Conservation (phyloP, 2,888 invertebrate genomes). For the Acanthoscelides obtectus region DNA sequence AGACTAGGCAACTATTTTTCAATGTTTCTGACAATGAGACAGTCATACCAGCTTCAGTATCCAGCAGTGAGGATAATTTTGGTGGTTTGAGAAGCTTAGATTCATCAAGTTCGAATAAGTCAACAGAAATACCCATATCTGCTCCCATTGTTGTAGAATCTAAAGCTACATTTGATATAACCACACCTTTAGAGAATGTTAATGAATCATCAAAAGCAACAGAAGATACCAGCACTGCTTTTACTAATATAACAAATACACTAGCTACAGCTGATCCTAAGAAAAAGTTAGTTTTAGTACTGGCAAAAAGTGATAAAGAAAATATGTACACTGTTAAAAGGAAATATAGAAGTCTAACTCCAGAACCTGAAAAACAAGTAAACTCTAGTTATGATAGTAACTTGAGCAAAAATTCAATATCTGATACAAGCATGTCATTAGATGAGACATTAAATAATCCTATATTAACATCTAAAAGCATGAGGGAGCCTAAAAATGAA, state of each 20-base stretch:
- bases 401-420: neutral
- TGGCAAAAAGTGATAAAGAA: conserved; percentile 28
- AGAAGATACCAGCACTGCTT: conserved; percentile 7
- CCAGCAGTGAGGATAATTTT: conserved; percentile 15
- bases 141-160: neutral
- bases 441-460: neutral
- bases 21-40: conserved; percentile 21
- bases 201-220: neutral
- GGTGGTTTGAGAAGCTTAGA: conserved; percentile 14
- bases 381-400: neutral
- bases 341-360: conserved; percentile 24
- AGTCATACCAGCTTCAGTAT: conserved; percentile 13
- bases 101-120: conserved; percentile 7
- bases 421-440: neutral
- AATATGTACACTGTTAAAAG: conserved; percentile 26
- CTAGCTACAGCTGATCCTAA: conserved; percentile 13
- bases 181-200: neutral
- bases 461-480: neutral
- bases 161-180: neutral
- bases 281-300: conserved; percentile 24
- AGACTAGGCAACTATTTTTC: conserved; percentile 21
- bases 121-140: conserved; percentile 9
- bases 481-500: no score
- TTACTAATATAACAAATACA: conserved; percentile 18
- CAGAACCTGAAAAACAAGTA: conserved; percentile 3